Conservation (phyloP, 2,797 vertebrate species). For the Tenualosa thibaudeaui region DNA sequence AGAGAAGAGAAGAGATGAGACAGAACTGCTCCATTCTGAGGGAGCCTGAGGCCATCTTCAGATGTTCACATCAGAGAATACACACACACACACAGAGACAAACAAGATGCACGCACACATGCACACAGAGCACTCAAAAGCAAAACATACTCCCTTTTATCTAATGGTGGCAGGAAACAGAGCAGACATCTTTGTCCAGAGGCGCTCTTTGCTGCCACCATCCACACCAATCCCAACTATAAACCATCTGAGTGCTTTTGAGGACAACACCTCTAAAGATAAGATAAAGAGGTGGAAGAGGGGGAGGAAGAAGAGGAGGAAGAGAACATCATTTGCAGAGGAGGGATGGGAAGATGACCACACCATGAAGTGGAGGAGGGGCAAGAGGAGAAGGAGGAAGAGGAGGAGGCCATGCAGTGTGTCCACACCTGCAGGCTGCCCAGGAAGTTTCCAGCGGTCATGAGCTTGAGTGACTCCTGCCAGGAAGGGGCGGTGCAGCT, state of each 20-base stretch:
- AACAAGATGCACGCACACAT: background rate
- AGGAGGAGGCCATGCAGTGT: background rate
- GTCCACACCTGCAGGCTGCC: slow-evolving; percentile 82
- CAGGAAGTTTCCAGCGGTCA: slow-evolving; percentile 95
- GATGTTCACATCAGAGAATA: background rate
- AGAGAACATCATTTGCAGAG: too few species aligned
- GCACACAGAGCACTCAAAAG: background rate
- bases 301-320: too few species aligned
- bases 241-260: background rate
- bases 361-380: too few species aligned
- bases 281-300: too few species aligned
- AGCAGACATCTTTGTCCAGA: background rate
- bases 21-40: background rate
- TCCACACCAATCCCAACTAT: background rate
- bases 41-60: background rate
- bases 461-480: slow-evolving; percentile 95
- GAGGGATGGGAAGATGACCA: too few species aligned
- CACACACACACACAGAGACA: background rate
- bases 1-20: background rate
- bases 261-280: too few species aligned
- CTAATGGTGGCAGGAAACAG: background rate
- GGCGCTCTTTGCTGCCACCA: background rate
- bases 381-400: too few species aligned
- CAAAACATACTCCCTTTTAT: background rate
- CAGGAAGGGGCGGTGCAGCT: slow-evolving; percentile 84